Percentiles rank a stretch among this genome's conserved stretches.
Evolutionary conservation across 2,113 vertebrate species (phyloP).

Genomic region (Rutilus rutilus): DNA sequence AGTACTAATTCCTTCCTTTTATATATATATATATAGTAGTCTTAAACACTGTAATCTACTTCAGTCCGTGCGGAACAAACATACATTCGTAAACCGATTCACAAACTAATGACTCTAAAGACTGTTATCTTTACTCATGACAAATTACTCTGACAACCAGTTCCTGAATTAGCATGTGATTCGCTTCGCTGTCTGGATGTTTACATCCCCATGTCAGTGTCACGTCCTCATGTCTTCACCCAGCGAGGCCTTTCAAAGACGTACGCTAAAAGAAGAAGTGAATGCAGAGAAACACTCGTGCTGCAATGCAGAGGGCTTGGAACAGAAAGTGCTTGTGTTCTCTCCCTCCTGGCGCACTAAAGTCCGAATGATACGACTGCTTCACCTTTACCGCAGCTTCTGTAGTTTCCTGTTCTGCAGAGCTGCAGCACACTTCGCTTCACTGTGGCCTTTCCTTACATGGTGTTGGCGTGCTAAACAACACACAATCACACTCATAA

Average conservation of each 20-base stretch:
- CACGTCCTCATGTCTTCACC: background rate
- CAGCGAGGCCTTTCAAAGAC: background rate
- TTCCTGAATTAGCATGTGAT: background rate
- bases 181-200: background rate
- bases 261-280: background rate
- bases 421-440: background rate
- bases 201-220: background rate
- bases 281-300: constrained; percentile 6
- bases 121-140: background rate
- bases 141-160: background rate
- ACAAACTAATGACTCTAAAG: background rate
- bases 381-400: constrained; percentile 10
- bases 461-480: constrained; percentile 4
- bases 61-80: background rate
- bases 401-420: constrained; percentile 51
- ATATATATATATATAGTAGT: background rate
- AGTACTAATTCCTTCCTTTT: background rate
- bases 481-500: constrained; percentile 13
- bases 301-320: constrained; percentile 46
- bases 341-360: background rate
- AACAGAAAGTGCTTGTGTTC: constrained; percentile 18
- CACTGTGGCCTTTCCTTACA: constrained; percentile 10
- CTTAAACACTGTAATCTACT: background rate
- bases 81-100: background rate
- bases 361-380: background rate